phyloP scores from a whole-genome alignment of 2,113 vertebrate species.

The Acanthochromis polyacanthus region DNA sequence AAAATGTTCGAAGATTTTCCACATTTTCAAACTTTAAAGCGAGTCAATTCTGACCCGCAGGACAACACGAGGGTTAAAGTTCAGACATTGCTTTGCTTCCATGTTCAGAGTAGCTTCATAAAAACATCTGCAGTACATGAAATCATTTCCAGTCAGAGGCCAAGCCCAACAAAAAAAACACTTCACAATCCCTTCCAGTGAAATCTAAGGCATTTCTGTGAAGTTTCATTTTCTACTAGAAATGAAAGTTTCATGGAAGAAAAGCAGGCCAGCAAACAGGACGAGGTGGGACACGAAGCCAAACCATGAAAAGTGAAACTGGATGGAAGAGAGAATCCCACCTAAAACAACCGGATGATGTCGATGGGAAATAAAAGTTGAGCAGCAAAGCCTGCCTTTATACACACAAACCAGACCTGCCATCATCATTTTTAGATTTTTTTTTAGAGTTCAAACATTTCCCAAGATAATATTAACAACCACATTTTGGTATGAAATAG shows the following conservation, averaged over 20 bases:
- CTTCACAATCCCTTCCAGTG: conserved; percentile 44
- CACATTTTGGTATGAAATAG: conserved; percentile 51
- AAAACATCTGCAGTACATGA: conserved; percentile 55
- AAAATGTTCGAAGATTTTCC: too few species aligned
- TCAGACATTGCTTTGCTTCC: conserved; percentile 46
- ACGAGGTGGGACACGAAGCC: neutral
- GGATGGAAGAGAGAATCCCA: conserved; percentile 35
- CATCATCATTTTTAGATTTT: neutral
- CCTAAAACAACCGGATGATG: neutral
- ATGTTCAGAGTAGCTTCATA: conserved; percentile 40
- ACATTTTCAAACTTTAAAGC: too few species aligned
- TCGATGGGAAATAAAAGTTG: neutral
- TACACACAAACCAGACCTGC: conserved; percentile 18
- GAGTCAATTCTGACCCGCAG: too few species aligned
- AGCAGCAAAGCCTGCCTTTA: conserved; percentile 5
- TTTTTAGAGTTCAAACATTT: conserved; percentile 28
- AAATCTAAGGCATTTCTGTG: conserved; percentile 78
- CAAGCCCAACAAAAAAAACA: conserved; percentile 30
- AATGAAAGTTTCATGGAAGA: conserved; percentile 28
- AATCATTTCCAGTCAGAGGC: conserved; percentile 57
- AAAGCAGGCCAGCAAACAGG: conserved; percentile 18
- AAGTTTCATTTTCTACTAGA: conserved; percentile 47
- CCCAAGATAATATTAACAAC: conserved; percentile 30
- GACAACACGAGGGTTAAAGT: too few species aligned
- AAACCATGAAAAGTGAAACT: neutral